Evolutionary conservation across 2,113 vertebrate species (phyloP), one percentile per base, ranked within the genome.

Genomic region (Oncorhynchus kisutch): DNA sequence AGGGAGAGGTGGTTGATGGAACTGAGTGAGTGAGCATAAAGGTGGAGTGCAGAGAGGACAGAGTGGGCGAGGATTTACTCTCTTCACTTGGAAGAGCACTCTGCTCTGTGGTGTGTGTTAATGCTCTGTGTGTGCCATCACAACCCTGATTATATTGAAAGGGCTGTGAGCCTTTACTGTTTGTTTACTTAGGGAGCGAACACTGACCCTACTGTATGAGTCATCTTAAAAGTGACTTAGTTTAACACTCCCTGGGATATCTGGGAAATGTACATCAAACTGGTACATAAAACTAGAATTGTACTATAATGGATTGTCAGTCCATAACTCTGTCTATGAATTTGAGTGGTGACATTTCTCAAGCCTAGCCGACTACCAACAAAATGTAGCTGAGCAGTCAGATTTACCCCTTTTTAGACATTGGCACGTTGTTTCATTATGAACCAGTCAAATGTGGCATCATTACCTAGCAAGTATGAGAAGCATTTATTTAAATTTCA

Each of bases 21-120:
- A 16, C 16, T 54, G 51, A 18, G 24, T 51, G 48, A 54, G 48
- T 57, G 49, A 27, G 45, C 12, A 27, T 48, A 65, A 29, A 7
- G 27, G 67, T 68, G 31, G 57, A 67, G 34, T 14, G 54, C 29
- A 29, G 71, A 48, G 54, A 62, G 66, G 8, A 71, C 31, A 51
- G 64, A 74, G 80, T 79, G 75, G 77, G 83, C 59, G 80, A 65
- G 57, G 51, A 48, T 72, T 74, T 12, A 45, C 48, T 24, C 65
- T n/a, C 65, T 72, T 67, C 62, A 39, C 77, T 83, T 57, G 20
- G 54, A 62, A 54, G 18, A 68, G 20, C 67, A 14, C 14, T 31
- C 59, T 57, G 7, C n/a, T 24, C 59, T 62, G 59, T 3, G 6
- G 51, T 54, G 51, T 54, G 51, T 18, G n/a, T 62, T n/a, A 57